phyloP scores from a whole-genome alignment of 2,797 vertebrate species.

The Tokudaia tokunoshimensis region DNA sequence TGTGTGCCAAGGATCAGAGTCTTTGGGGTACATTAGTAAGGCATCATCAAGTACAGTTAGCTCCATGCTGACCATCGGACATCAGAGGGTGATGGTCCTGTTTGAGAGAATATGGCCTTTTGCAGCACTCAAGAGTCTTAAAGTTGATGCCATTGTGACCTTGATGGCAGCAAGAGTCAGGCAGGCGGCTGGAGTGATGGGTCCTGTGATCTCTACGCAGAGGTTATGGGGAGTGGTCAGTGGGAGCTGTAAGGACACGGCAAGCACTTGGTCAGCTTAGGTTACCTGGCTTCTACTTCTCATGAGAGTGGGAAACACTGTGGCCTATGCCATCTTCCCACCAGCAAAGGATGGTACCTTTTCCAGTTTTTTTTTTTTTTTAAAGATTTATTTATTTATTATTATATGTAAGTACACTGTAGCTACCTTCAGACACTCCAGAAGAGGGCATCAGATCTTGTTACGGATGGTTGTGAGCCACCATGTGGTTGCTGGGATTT shows the following conservation, averaged over 20 bases:
- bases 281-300: neutral
- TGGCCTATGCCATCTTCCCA: neutral
- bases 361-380: too few species aligned
- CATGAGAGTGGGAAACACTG: slow-evolving; percentile 4
- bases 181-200: neutral
- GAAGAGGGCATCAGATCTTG: too few species aligned
- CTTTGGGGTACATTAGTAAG: neutral
- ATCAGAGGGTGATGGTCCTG: neutral
- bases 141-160: neutral
- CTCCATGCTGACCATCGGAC: neutral
- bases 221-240: neutral
- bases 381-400: too few species aligned
- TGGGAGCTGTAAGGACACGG: neutral
- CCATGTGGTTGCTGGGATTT: too few species aligned
- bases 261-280: neutral
- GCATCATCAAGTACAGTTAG: neutral
- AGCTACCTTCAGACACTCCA: too few species aligned
- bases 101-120: neutral
- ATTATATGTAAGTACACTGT: too few species aligned
- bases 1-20: neutral
- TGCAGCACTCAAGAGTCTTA: neutral
- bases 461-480: too few species aligned
- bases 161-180: neutral
- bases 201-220: neutral
- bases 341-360: neutral